A percentile compares a stretch with the other conserved stretches of the same genome.
phyloP scores from a whole-genome alignment of 2,113 vertebrate species.

The Charina bottae region DNA sequence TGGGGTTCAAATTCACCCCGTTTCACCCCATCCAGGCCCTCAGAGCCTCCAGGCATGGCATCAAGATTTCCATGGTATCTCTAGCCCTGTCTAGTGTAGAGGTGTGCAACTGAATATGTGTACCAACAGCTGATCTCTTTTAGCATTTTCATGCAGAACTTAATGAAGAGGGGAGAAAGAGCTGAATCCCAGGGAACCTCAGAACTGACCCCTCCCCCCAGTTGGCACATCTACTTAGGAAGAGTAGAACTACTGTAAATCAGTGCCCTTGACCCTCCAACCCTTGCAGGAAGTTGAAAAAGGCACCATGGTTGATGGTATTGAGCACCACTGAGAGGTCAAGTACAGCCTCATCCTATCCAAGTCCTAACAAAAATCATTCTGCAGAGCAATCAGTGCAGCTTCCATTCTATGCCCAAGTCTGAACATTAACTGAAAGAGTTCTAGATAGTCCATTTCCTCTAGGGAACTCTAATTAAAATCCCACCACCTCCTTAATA shows the following conservation, averaged over 20 bases:
- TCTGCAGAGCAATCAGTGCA: background rate
- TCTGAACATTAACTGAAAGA: background rate
- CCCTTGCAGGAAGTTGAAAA: background rate
- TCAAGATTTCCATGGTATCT: no score
- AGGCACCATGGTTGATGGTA: background rate
- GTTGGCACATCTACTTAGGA: background rate
- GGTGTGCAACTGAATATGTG: no score
- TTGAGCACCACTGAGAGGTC: background rate
- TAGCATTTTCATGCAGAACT: no score
- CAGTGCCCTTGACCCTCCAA: background rate
- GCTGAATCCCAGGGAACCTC: no score
- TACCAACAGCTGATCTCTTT: no score
- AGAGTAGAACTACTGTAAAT: background rate
- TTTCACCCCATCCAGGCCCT: no score
- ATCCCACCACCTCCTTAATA: background rate
- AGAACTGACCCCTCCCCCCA: background rate
- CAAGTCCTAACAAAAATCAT: background rate
- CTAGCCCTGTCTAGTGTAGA: no score
- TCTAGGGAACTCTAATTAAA: background rate
- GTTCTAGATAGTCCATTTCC: background rate
- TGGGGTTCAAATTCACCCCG: no score
- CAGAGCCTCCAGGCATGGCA: no score
- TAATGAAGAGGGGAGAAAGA: no score
- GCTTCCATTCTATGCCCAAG: background rate
- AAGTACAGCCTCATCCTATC: background rate